These are phyloP conservation scores for Psittacula cyanocephala DNA, from an alignment of 2,113 vertebrate genomes.

Conservation along the genomic window DNA sequence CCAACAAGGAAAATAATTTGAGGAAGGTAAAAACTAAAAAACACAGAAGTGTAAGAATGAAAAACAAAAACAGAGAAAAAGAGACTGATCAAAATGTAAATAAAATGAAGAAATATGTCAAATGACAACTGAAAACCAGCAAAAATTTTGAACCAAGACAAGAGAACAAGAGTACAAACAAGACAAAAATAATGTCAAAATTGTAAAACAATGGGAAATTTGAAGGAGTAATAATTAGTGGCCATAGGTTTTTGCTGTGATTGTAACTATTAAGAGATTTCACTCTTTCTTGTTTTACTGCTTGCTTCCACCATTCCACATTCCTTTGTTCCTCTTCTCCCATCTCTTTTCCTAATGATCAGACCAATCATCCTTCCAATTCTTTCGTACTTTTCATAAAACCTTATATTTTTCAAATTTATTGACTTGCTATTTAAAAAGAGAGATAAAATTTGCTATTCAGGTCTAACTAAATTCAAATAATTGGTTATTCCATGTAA, in stretches of 20 bases:
- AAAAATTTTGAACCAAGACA: neutral
- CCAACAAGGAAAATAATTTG: neutral
- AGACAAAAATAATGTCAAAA: slow-evolving; percentile 1
- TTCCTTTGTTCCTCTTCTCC: neutral
- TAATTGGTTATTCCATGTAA: neutral
- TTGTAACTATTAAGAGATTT: neutral
- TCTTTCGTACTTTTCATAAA: neutral
- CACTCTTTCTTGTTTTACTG: neutral
- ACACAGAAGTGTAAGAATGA: neutral
- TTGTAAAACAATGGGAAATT: neutral
- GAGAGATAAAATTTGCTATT: neutral
- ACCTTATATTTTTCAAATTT: neutral
- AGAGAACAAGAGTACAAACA: neutral
- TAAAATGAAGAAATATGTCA: neutral
- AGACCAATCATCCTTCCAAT: too few species aligned
- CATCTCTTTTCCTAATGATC: neutral
- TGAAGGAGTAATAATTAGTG: neutral
- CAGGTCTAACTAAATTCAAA: neutral
- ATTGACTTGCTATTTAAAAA: neutral
- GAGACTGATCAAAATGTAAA: neutral
- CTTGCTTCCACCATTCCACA: neutral
- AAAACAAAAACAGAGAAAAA: neutral
- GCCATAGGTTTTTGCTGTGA: neutral
- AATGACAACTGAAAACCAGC: neutral
- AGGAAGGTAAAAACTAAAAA: neutral